A percentile compares a stretch with the other conserved stretches of the same genome.
Conservation (phyloP, 2,113 vertebrate species). For the Halichoeres trimaculatus region DNA sequence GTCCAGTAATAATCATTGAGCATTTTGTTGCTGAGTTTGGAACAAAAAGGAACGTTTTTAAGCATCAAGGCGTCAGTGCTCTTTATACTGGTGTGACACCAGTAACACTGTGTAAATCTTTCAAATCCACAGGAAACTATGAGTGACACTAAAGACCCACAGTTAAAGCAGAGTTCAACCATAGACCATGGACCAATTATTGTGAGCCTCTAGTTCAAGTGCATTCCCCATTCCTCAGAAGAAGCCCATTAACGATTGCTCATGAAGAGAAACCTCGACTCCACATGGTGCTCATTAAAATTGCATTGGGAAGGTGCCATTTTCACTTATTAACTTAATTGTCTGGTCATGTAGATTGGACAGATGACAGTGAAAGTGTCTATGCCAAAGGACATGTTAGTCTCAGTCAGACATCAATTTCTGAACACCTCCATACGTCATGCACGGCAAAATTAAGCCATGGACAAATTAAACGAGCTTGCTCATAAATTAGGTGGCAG, state of each 20-base stretch:
- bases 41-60: too few relatives aligned
- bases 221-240: constrained; percentile 59
- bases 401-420: constrained; percentile 67
- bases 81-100: neutral
- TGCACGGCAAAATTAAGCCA: constrained; percentile 72
- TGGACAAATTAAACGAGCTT: constrained; percentile 75
- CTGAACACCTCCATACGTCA: constrained; percentile 62
- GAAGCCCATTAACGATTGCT: constrained; percentile 66
- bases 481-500: constrained; percentile 78
- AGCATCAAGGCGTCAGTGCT: too few relatives aligned
- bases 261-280: constrained; percentile 60
- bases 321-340: constrained; percentile 83
- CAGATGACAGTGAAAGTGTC: constrained; percentile 78
- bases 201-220: constrained; percentile 55
- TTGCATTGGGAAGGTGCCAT: constrained; percentile 77
- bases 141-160: constrained; percentile 39
- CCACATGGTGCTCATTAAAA: constrained; percentile 81
- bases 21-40: too few relatives aligned
- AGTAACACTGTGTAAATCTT: constrained; percentile 5
- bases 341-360: constrained; percentile 79
- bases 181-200: constrained; percentile 45
- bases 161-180: constrained; percentile 34
- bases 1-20: too few relatives aligned
- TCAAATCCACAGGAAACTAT: constrained; percentile 19
- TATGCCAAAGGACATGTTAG: constrained; percentile 72